Evolutionary conservation across 92 coral and sea anemone species (phyloP).

Genomic region (Epizoanthus ramosus): DNA sequence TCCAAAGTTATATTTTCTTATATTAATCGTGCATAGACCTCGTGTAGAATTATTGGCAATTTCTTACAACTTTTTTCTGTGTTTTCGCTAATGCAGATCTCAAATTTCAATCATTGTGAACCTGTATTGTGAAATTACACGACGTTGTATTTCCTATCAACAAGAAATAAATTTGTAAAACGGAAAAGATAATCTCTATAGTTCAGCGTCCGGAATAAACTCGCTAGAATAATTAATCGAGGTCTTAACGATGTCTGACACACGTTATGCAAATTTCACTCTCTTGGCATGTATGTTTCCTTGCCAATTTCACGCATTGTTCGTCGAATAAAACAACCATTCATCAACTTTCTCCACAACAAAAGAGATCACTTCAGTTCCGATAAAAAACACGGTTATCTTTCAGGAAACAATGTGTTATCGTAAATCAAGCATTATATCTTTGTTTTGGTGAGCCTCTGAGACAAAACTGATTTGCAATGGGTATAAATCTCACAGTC

Average conservation of each 20-base stretch:
- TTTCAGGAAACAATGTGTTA: constrained; percentile 15
- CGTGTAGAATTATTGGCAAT: neutral
- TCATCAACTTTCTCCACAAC: neutral
- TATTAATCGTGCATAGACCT: neutral
- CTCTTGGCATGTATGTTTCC: neutral
- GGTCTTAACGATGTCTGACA: neutral
- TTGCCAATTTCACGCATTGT: constrained; percentile 30
- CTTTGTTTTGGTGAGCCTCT: constrained; percentile 3
- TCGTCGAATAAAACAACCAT: neutral
- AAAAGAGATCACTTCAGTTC: constrained; percentile 4
- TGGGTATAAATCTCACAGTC: neutral
- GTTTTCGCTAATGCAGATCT: neutral
- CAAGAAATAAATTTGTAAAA: constrained; percentile 11
- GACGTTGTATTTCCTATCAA: neutral
- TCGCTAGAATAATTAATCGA: neutral
- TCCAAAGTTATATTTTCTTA: neutral
- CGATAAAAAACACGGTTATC: neutral
- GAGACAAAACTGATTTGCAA: constrained; percentile 11
- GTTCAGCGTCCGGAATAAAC: constrained; percentile 9
- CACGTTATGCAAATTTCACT: neutral
- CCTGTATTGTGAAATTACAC: neutral
- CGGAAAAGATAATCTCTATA: neutral
- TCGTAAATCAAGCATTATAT: constrained; percentile 5
- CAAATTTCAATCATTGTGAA: constrained; percentile 4
- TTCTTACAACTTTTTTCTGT: neutral